A percentile compares a stretch with the other conserved stretches of the same genome.
These are phyloP conservation scores for Cephus nigrinus DNA, from an alignment of 2,888 invertebrate species.

Conservation along the genomic window DNA sequence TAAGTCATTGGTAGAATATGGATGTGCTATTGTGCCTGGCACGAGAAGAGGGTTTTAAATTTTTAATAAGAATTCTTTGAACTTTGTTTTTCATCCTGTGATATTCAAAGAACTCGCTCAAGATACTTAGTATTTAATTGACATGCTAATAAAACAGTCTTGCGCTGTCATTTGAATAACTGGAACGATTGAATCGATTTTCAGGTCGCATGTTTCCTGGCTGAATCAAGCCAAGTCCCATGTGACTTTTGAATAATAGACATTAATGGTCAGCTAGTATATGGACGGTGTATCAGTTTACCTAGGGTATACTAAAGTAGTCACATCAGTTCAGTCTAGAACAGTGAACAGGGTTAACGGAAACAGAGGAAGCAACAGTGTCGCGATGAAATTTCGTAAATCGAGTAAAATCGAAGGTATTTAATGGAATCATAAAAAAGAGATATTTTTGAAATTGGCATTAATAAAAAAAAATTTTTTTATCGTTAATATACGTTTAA, in stretches of 20 bases:
- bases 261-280: neutral
- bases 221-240: conserved; percentile 49
- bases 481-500: neutral
- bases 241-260: neutral
- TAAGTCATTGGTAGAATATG: neutral
- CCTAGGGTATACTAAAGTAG: neutral
- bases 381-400: neutral
- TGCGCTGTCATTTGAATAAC: neutral
- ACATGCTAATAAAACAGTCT: neutral
- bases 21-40: neutral
- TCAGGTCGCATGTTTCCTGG: conserved; percentile 58
- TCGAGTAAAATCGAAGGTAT: neutral
- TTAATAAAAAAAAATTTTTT: neutral
- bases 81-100: neutral
- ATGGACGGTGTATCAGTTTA: neutral
- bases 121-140: neutral
- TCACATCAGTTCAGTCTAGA: neutral
- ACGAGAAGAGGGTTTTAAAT: neutral
- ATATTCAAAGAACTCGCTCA: neutral
- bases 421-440: neutral
- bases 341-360: neutral
- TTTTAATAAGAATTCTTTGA: neutral
- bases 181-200: conserved; percentile 43
- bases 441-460: neutral
- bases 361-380: neutral